These are phyloP conservation scores for Limulus polyphemus DNA, from an alignment of 2,888 invertebrate genomes.

Conservation along the genomic window DNA sequence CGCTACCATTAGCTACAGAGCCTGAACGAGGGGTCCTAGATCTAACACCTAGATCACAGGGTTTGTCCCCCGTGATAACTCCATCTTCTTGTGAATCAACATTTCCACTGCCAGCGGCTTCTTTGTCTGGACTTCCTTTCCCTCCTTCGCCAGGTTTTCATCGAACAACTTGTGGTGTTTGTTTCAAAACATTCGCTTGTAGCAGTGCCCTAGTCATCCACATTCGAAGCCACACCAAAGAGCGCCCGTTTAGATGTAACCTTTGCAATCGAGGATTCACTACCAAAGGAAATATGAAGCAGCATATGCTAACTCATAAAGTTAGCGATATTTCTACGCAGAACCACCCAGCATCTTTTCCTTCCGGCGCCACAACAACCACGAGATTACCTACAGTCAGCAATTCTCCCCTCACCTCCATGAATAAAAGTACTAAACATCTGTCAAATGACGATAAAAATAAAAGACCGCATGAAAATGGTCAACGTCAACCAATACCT, in stretches of 20 bases:
- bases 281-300: slow-evolving; percentile 98
- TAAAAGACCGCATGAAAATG: slow-evolving; percentile 15
- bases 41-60: slow-evolving; percentile 26
- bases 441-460: slow-evolving; percentile 6
- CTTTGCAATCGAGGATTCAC: slow-evolving; percentile 88
- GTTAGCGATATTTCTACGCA: slow-evolving; percentile 40
- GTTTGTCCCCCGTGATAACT: slow-evolving; percentile 4
- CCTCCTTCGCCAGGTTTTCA: slow-evolving; percentile 55
- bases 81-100: slow-evolving; percentile 34
- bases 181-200: slow-evolving; percentile 97
- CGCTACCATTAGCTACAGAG: slow-evolving; percentile 11
- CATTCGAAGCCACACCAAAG: slow-evolving; percentile 89
- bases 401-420: slow-evolving; percentile 3
- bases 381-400: slow-evolving; percentile 33
- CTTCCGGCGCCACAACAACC: slow-evolving; percentile 28
- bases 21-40: slow-evolving; percentile 36
- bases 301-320: slow-evolving; percentile 97
- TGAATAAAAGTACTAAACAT: neutral
- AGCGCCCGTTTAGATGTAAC: slow-evolving; percentile 87
- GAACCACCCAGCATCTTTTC: slow-evolving; percentile 23
- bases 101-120: slow-evolving; percentile 30
- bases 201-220: slow-evolving; percentile 89
- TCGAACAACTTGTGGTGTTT: slow-evolving; percentile 90
- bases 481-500: slow-evolving; percentile 19
- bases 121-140: slow-evolving; percentile 35